Base-by-base conservation (phyloP, 37 sponge, comb jelly and placozoan species). In the Corticium candelabrum region DNA sequence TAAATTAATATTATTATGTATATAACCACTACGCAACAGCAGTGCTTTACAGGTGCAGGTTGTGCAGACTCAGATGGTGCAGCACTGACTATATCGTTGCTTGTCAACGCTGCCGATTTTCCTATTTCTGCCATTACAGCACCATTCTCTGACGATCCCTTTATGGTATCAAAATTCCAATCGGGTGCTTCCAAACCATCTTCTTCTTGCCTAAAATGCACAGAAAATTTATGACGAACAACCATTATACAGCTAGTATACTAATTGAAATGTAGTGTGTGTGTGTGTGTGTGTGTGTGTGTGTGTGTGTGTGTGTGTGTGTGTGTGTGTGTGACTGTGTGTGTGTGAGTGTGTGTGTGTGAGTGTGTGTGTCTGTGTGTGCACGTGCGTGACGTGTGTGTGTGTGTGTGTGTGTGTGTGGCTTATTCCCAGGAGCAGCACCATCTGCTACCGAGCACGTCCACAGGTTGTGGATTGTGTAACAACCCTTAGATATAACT, bases 271-370 rank as follows among this genome's bases (percentile, higher is more conserved):
- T 5, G 56, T 15, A 36, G 29, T 76, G 33, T 41, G 30, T 41
- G 67, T 74, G 80, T 80, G 82, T 81, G 82, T 76, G 82, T 81
- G 82, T 81, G 82, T 75, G 75, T 81, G 82, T 81, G 82, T 81
- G 82, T 81, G 82, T 81, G 82, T 81, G 82, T 81, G 82, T 81
- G 82, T 75, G 75, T 81, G 82, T 81, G 82, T 81, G 82, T 81
- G 82, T 81, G 82, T 81, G 82, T 81, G 82, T 81, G 82, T 81
- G 82, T 81, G 75, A 75, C 76, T 81, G 82, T 75, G 75, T 81
- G 82, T 81, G 82, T n/a, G n/a, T n/a, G n/a, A n/a, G n/a, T n/a
- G n/a, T n/a, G n/a, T n/a, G n/a, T n/a, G n/a, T n/a, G n/a, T n/a
- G n/a, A n/a, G n/a, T n/a, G n/a, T n/a, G n/a, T n/a, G n/a, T n/a